Evolutionary conservation across 2,888 invertebrate genomes (phyloP).

Genomic region (Imbricaverruca yamaguchii): DNA sequence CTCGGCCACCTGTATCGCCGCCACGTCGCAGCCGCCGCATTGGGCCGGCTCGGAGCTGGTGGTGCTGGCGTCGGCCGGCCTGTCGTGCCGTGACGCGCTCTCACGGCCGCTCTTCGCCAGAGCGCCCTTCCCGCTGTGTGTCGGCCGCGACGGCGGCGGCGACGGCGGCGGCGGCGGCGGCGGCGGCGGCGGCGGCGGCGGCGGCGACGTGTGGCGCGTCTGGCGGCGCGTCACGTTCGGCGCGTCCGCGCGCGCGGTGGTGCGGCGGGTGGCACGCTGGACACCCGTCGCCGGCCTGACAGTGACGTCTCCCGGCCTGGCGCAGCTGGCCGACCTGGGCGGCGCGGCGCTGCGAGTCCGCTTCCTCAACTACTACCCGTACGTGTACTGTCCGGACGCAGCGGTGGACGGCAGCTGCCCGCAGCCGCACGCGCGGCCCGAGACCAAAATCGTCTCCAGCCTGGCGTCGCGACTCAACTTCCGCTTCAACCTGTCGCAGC

Average conservation of each 20-base stretch:
- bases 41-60: background rate
- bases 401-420: background rate
- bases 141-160: background rate
- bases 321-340: background rate
- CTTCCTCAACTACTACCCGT: slow-evolving; percentile 3
- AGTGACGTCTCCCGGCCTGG: background rate
- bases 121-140: background rate
- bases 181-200: background rate
- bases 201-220: background rate
- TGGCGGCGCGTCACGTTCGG: slow-evolving; percentile 3
- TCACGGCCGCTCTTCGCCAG: background rate
- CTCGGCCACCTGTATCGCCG: background rate
- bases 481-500: background rate
- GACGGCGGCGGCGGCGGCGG: background rate
- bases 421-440: background rate
- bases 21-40: background rate
- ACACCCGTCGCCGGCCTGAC: background rate
- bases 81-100: background rate
- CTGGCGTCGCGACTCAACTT: background rate
- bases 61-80: background rate
- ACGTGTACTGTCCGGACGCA: background rate
- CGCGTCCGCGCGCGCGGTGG: background rate
- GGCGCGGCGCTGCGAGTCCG: background rate
- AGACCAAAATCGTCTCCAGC: background rate
- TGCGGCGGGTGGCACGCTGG: background rate